These are phyloP conservation scores for Amphipyra berbera DNA, from an alignment of 2,888 invertebrate species.

Conservation along the genomic window DNA sequence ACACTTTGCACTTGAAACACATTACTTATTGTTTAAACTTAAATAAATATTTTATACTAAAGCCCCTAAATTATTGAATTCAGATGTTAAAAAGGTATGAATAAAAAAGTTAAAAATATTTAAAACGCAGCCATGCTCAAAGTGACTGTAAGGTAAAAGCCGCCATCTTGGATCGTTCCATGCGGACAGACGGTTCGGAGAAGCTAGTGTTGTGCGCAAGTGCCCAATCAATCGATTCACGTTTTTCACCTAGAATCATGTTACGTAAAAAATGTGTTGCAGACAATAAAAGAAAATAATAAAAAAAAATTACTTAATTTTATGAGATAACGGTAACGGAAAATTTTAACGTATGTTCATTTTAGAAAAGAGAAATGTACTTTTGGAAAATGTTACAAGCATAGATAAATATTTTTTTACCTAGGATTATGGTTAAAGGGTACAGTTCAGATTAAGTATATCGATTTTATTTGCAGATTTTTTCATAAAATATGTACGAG, in stretches of 20 bases:
- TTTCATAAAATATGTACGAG: too few species aligned
- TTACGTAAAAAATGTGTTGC: constrained; percentile 13
- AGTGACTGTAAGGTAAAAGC: constrained; percentile 84
- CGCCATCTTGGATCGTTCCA: constrained; percentile 87
- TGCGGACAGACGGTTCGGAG: constrained; percentile 76
- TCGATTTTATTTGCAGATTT: too few species aligned
- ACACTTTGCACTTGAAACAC: constrained; percentile 80
- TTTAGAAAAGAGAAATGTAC: too few species aligned
- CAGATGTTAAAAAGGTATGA: constrained; percentile 70
- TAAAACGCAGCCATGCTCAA: constrained; percentile 81
- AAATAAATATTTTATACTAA: constrained; percentile 74
- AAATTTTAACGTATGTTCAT: too few species aligned
- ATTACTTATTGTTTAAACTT: constrained; percentile 77
- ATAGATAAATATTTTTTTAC: too few species aligned
- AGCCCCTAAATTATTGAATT: constrained; percentile 72
- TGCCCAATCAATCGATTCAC: constrained; percentile 75
- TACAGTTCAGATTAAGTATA: too few species aligned
- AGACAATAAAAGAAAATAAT: neutral
- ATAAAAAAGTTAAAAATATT: constrained; percentile 75
- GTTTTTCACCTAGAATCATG: constrained; percentile 2
- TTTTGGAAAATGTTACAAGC: too few species aligned
- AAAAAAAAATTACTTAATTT: neutral
- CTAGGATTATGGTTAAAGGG: too few species aligned
- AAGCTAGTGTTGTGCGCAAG: constrained; percentile 85
- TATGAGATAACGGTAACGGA: neutral